Evolutionary conservation across 2,113 vertebrate species (phyloP).

Genomic region (Sakesphorus luctuosus): DNA sequence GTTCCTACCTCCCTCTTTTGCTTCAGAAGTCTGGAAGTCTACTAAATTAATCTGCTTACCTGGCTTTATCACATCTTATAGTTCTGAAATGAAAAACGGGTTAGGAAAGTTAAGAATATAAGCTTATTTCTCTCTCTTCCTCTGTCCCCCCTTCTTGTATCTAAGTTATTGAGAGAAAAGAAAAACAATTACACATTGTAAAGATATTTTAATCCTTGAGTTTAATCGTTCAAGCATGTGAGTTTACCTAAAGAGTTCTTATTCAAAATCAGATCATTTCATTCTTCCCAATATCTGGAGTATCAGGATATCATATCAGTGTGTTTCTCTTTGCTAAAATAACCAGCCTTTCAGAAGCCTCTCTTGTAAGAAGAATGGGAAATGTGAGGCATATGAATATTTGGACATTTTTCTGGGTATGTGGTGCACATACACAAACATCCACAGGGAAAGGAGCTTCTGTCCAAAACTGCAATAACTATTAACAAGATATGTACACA

Average conservation of each 20-base stretch:
- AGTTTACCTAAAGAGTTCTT: background rate
- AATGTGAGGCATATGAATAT: background rate
- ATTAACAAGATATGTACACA: accelerated
- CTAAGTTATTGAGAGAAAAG: conserved; percentile 6
- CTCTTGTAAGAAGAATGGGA: background rate
- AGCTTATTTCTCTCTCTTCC: conserved; percentile 36
- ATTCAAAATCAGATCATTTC: background rate
- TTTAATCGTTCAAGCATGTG: conserved; percentile 12
- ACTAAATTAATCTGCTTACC: conserved; percentile 67
- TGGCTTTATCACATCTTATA: conserved; percentile 65
- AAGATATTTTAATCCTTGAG: conserved; percentile 34
- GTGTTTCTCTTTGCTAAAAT: background rate
- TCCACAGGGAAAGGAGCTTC: background rate
- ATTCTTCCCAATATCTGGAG: background rate
- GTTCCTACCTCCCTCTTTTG: conserved; percentile 38
- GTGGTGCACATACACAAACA: background rate
- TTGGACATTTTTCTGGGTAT: background rate
- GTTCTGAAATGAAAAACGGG: conserved; percentile 51
- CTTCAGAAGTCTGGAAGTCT: conserved; percentile 59
- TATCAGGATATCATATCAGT: background rate
- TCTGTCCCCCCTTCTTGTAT: background rate
- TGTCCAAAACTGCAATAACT: background rate
- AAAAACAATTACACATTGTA: background rate
- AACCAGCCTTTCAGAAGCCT: background rate
- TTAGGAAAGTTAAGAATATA: conserved; percentile 55